These are phyloP conservation scores for Urocolius indicus DNA, from an alignment of 2,113 vertebrate species.

Conservation along the genomic window DNA sequence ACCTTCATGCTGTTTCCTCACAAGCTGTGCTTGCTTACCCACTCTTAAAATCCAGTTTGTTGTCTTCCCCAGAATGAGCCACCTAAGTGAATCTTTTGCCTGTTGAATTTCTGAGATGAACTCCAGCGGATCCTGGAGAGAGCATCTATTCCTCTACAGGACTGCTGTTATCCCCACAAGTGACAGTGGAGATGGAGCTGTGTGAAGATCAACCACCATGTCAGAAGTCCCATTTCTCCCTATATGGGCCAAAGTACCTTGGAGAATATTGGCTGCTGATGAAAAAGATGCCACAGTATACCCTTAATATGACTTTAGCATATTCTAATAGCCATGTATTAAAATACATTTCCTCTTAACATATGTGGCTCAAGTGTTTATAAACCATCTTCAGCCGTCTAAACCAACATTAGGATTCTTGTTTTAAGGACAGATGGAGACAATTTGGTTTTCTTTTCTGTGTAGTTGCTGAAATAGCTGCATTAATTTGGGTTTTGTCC, in stretches of 20 bases:
- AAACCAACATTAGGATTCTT: constrained; percentile 26
- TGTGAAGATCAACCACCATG: not conserved
- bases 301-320: not conserved
- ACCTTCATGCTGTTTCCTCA: not conserved
- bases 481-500: not conserved
- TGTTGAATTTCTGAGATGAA: not conserved
- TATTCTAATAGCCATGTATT: not conserved
- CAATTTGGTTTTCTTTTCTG: constrained; percentile 37
- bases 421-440: constrained; percentile 29
- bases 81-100: not conserved
- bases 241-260: not conserved
- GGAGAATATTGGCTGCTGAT: not conserved
- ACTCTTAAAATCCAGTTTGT: not conserved
- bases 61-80: not conserved
- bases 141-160: not conserved
- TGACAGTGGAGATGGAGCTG: not conserved
- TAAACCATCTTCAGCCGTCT: constrained; percentile 5
- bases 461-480: not conserved
- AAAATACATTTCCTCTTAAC: not conserved
- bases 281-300: not conserved
- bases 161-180: no score
- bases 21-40: not conserved
- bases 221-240: not conserved
- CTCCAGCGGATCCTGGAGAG: not conserved
- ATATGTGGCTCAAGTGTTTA: not conserved